Base-by-base conservation (phyloP, 1,140 invertebrate genomes). In the Pteromalus puparum region DNA sequence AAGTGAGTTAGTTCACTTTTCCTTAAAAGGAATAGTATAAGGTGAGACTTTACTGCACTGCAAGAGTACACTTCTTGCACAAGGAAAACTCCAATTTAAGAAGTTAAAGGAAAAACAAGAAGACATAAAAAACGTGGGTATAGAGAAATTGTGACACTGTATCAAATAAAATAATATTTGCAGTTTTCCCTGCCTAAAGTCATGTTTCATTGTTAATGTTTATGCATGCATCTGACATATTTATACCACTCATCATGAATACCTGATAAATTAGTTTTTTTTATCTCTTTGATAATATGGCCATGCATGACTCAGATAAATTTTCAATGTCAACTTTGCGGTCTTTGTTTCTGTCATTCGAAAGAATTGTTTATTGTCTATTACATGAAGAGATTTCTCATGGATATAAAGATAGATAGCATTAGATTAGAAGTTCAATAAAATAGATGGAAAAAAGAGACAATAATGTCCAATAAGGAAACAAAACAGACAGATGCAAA, bases 41-140 rank as follows among this genome's bases (percentile, higher is more conserved):
- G 38, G 10, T 4, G 6, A 46, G 24, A n/a, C 67, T 70, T 68
- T 21, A 78, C 38, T 30, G 68, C 12, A 10, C 48, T 24, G 18
- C 28, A 28, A 46, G 68, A 34, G 18, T 24, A 78, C 38, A 42
- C 38, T 42, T 42, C 38, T 53, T 53, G 9, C 30, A 26, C 72
- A 65, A 82, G 81, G 72, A 82, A 72, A 81, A 75, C 46, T 61
- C 72, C 81, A 82, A 82, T 74, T 28, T 9, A 82, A 82, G 81
- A 24, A 24, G 21, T 82, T 65, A 48, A 82, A 82, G 81, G 72
- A 61, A 7, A 61, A 61, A 21, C 15, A 21, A 61, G 53, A 61
- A 21, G 18, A 7, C 53, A 6, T 61, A 61, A n/a, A 61, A 61
- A 61, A n/a, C 46, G 46, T 18, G 46, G 13, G 46, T 18, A 34